Percentiles rank a stretch among this genome's conserved stretches.
Conservation (phyloP, 1,140 invertebrate species). For the Euura saliciscinereae region DNA sequence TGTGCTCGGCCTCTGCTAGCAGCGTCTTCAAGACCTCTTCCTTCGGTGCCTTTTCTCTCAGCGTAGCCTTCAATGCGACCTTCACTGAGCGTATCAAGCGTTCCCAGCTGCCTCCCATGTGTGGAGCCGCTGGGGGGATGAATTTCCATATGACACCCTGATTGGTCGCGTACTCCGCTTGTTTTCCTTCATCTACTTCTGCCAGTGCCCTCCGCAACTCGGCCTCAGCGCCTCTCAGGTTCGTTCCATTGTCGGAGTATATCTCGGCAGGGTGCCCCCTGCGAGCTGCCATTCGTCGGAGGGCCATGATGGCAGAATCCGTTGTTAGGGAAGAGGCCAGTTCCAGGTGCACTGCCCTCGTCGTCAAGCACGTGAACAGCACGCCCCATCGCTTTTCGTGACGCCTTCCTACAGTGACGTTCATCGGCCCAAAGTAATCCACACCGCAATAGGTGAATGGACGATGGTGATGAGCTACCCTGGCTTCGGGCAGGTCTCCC, state of each 20-base stretch:
- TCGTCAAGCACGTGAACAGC: slow-evolving; percentile 29
- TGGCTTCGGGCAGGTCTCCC: slow-evolving; percentile 33
- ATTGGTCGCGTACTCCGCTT: not conserved
- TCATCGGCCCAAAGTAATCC: slow-evolving; percentile 39
- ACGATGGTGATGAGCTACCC: slow-evolving; percentile 15
- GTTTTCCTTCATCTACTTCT: too few species aligned
- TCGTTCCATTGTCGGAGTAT: slow-evolving; percentile 23
- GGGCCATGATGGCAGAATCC: slow-evolving; percentile 15
- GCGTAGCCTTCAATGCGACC: slow-evolving; percentile 28
- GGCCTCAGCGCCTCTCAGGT: slow-evolving; percentile 20
- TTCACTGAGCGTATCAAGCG: slow-evolving; percentile 45
- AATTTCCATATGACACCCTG: slow-evolving; percentile 39
- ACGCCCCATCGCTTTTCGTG: slow-evolving; percentile 36
- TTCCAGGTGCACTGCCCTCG: slow-evolving; percentile 32
- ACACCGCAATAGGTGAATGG: slow-evolving; percentile 34
- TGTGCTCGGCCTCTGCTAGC: slow-evolving; percentile 13
- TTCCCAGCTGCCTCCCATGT: slow-evolving; percentile 55
- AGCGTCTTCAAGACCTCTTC: slow-evolving; percentile 15
- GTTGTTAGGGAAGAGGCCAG: slow-evolving; percentile 27
- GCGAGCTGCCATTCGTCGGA: slow-evolving; percentile 17
- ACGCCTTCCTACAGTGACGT: slow-evolving; percentile 29
- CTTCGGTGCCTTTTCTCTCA: slow-evolving; percentile 20
- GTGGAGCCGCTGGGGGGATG: slow-evolving; percentile 46
- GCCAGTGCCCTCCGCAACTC: too few species aligned
- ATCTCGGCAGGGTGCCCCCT: slow-evolving; percentile 18